Evolutionary conservation across 2,113 vertebrate genomes (phyloP).

Genomic region (Cygnus atratus): DNA sequence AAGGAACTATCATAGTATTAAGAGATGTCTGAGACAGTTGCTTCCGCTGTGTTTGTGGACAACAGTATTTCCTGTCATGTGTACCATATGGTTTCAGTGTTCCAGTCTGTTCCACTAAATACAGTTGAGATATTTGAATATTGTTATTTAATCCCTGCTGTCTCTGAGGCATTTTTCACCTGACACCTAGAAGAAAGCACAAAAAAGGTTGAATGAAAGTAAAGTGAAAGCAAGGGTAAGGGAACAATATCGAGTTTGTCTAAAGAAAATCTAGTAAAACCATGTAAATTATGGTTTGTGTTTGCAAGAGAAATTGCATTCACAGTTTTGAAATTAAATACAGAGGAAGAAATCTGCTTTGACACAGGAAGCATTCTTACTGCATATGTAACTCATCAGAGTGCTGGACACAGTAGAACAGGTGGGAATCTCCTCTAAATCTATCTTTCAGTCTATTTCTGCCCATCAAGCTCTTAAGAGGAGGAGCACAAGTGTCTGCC

Average conservation of each 20-base stretch:
- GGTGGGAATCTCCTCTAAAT: not conserved
- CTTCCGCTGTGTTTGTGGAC: conserved; percentile 49
- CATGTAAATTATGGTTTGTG: not conserved
- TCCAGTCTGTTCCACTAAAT: not conserved
- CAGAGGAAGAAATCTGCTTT: not conserved
- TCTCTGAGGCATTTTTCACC: not conserved
- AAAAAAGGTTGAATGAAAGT: not conserved
- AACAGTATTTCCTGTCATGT: conserved; percentile 24
- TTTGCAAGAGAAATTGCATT: not conserved
- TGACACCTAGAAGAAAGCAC: not conserved
- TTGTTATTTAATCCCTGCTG: not conserved
- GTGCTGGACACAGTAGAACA: not conserved
- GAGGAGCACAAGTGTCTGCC: not conserved
- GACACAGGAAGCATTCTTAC: not conserved
- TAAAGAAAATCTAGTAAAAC: not conserved
- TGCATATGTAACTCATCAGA: not conserved
- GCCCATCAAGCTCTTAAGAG: not conserved
- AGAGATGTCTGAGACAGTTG: not conserved
- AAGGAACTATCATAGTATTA: conserved; percentile 3
- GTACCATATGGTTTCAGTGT: conserved; percentile 8
- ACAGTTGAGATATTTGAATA: not conserved
- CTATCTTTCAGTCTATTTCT: not conserved
- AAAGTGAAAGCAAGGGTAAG: not conserved
- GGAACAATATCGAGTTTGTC: not conserved
- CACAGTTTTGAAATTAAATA: not conserved